Percentiles rank a stretch among this genome's conserved stretches.
These are phyloP conservation scores for Platypus cylindrus DNA, from an alignment of 2,888 invertebrate species.

Conservation along the genomic window DNA sequence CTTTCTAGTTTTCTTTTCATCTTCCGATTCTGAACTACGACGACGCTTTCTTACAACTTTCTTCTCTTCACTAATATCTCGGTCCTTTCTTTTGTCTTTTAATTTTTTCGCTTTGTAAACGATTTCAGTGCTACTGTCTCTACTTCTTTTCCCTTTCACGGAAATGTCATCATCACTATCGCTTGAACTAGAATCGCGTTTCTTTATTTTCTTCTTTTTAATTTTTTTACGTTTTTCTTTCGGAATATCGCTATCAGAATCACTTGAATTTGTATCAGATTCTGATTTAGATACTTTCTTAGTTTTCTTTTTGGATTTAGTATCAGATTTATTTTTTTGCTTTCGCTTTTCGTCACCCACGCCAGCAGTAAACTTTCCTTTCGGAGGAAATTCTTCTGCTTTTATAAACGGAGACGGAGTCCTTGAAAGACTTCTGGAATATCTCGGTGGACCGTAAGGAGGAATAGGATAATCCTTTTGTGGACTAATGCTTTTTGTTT, in stretches of 20 bases:
- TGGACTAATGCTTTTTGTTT: conserved; percentile 31
- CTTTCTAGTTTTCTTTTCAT: conserved; percentile 46
- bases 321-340: conserved; percentile 28
- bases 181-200: conserved; percentile 40
- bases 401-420: conserved; percentile 78
- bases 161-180: conserved; percentile 33
- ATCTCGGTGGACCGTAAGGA: conserved; percentile 38
- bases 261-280: conserved; percentile 31
- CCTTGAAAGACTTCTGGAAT: conserved; percentile 66
- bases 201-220: conserved; percentile 30
- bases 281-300: conserved; percentile 33
- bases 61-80: conserved; percentile 38
- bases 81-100: conserved; percentile 40
- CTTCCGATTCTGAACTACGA: conserved; percentile 47
- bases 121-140: conserved; percentile 40
- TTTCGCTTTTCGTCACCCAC: conserved; percentile 38
- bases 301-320: conserved; percentile 28
- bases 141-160: conserved; percentile 34
- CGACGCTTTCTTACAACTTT: conserved; percentile 42
- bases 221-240: conserved; percentile 28
- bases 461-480: conserved; percentile 29
- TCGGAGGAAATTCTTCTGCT: conserved; percentile 46
- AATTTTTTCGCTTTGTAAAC: conserved; percentile 32
- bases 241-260: conserved; percentile 32
- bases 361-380: conserved; percentile 29